phyloP scores from a whole-genome alignment of 2,888 invertebrate species.

The Holacanthella duospinosa region DNA sequence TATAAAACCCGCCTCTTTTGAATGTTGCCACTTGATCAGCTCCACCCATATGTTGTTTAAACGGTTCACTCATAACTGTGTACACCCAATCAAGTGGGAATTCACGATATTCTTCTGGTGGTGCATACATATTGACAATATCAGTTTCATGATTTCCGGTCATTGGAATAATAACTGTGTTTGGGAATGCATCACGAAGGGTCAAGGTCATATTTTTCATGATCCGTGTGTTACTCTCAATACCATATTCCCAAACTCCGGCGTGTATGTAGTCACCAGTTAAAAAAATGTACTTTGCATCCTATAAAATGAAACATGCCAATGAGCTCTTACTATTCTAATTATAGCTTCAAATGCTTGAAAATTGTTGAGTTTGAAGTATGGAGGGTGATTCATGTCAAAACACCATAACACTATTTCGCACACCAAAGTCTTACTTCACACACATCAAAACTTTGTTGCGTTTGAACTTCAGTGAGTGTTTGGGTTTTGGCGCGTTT shows the following conservation, averaged over 20 bases:
- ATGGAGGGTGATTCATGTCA: too few relatives aligned
- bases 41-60: conserved; percentile 41
- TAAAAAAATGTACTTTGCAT: conserved; percentile 60
- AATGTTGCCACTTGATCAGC: conserved; percentile 53
- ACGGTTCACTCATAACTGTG: conserved; percentile 52
- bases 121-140: conserved; percentile 24
- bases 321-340: background rate
- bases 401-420: too few relatives aligned
- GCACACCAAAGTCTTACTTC: too few relatives aligned
- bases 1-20: conserved; percentile 64
- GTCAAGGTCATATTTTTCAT: conserved; percentile 49
- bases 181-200: conserved; percentile 50
- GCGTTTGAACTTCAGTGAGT: too few relatives aligned
- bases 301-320: conserved; percentile 39
- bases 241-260: conserved; percentile 73
- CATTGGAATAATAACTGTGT: conserved; percentile 52
- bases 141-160: conserved; percentile 59
- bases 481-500: too few relatives aligned
- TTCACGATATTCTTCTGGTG: conserved; percentile 16
- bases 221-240: conserved; percentile 51
- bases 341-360: too few relatives aligned
- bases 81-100: conserved; percentile 57
- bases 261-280: conserved; percentile 82
- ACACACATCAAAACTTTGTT: too few relatives aligned
- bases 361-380: too few relatives aligned